phyloP scores from a whole-genome alignment of 2,888 invertebrate species.

The Malacosoma neustria region DNA sequence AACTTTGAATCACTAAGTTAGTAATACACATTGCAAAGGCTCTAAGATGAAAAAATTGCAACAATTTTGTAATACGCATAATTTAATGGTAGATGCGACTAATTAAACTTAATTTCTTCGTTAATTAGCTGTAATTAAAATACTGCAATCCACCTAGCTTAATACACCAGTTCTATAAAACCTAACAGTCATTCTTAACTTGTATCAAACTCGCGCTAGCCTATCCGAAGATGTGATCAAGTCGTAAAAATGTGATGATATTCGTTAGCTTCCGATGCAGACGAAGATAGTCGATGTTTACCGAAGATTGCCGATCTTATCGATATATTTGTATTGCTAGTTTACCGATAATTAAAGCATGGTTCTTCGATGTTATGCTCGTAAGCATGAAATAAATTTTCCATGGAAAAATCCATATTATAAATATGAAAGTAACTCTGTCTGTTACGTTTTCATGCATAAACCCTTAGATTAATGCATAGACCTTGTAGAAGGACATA shows the following conservation, averaged over 20 bases:
- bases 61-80: too few relatives aligned
- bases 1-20: too few relatives aligned
- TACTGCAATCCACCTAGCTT: neutral
- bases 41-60: too few relatives aligned
- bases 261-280: neutral
- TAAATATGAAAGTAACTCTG: too few relatives aligned
- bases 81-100: neutral
- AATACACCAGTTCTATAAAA: neutral
- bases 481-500: too few relatives aligned
- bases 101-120: neutral
- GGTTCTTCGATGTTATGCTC: too few relatives aligned
- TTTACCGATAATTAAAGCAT: constrained; percentile 28
- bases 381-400: too few relatives aligned
- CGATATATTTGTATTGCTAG: constrained; percentile 43
- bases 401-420: too few relatives aligned
- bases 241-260: neutral
- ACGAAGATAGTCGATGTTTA: constrained; percentile 23
- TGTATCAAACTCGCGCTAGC: neutral
- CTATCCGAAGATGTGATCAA: neutral
- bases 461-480: too few relatives aligned
- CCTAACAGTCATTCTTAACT: neutral
- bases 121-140: neutral
- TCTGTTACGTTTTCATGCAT: too few relatives aligned
- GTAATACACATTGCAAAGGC: too few relatives aligned
- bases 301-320: constrained; percentile 40